A percentile compares a stretch with the other conserved stretches of the same genome.
These are phyloP conservation scores for Chrysina gloriosa DNA, from an alignment of 2,888 invertebrate genomes.

Conservation along the genomic window DNA sequence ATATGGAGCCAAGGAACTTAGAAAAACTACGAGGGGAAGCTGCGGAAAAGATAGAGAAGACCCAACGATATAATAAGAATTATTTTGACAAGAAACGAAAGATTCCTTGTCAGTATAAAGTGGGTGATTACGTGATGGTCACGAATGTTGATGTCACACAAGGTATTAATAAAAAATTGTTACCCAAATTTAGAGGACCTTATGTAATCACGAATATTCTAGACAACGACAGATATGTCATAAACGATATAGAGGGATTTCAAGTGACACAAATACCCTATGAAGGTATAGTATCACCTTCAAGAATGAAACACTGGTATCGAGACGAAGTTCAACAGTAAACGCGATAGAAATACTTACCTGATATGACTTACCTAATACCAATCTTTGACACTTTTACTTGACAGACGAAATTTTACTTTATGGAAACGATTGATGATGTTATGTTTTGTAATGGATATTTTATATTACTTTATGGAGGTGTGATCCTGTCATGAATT, in stretches of 20 bases:
- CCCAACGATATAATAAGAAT: slow-evolving; percentile 49
- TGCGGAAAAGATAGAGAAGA: slow-evolving; percentile 44
- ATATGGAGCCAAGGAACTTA: slow-evolving; percentile 41
- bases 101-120: slow-evolving; percentile 43
- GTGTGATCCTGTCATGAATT: too few species aligned
- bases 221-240: slow-evolving; percentile 26
- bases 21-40: slow-evolving; percentile 42
- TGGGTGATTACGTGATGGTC: slow-evolving; percentile 49
- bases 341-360: too few species aligned
- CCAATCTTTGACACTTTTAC: too few species aligned
- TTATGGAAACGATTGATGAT: too few species aligned
- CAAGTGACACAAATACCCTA: slow-evolving; percentile 33
- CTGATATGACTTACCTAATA: background rate
- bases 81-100: slow-evolving; percentile 52
- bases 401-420: too few species aligned
- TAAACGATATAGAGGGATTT: slow-evolving; percentile 30
- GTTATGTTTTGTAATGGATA: too few species aligned
- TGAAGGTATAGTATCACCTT: slow-evolving; percentile 34
- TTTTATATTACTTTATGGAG: too few species aligned
- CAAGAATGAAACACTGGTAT: slow-evolving; percentile 29
- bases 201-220: slow-evolving; percentile 9
- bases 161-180: slow-evolving; percentile 37
- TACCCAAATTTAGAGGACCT: slow-evolving; percentile 22
- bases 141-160: slow-evolving; percentile 47
- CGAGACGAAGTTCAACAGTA: background rate